Conservation (phyloP, 2,113 vertebrate genomes). For the Amphiprion ocellaris region DNA sequence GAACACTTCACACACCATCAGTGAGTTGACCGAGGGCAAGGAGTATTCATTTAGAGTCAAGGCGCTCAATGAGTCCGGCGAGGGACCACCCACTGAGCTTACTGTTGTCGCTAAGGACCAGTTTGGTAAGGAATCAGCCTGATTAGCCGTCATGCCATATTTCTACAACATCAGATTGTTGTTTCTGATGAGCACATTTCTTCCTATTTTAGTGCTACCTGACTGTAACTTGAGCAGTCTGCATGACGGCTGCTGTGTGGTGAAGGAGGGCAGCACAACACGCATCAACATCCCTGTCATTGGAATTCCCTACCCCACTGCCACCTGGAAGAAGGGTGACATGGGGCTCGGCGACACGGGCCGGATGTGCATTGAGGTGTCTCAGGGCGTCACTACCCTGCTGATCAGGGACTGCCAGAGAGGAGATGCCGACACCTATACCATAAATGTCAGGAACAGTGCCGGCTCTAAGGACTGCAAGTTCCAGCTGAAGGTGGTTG, state of each 20-base stretch:
- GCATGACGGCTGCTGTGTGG: slow-evolving; percentile 89
- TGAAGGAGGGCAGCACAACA: slow-evolving; percentile 94
- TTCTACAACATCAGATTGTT: not conserved
- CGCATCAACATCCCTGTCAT: slow-evolving; percentile 93
- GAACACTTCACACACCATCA: slow-evolving; percentile 86
- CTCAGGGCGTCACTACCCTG: slow-evolving; percentile 90
- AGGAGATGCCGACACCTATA: slow-evolving; percentile 93
- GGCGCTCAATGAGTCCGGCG: slow-evolving; percentile 94
- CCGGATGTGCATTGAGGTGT: slow-evolving; percentile 91
- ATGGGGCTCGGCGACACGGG: slow-evolving; percentile 88
- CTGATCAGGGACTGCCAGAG: slow-evolving; percentile 94
- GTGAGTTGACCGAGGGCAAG: slow-evolving; percentile 91
- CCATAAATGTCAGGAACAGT: slow-evolving; percentile 89
- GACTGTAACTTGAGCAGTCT: slow-evolving; percentile 93
- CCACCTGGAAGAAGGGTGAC: slow-evolving; percentile 95
- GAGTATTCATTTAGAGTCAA: slow-evolving; percentile 94
- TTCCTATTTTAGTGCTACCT: slow-evolving; percentile 86
- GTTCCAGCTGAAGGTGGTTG: slow-evolving; percentile 93
- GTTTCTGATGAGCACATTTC: not conserved
- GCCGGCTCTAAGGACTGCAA: slow-evolving; percentile 93
- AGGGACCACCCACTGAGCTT: slow-evolving; percentile 92
- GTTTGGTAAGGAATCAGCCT: slow-evolving; percentile 86
- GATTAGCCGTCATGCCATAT: not conserved
- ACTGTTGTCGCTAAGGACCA: slow-evolving; percentile 92
- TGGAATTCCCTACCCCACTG: slow-evolving; percentile 89